phyloP scores from a whole-genome alignment of 2,113 vertebrate species.

The Typhlomys cinereus region DNA sequence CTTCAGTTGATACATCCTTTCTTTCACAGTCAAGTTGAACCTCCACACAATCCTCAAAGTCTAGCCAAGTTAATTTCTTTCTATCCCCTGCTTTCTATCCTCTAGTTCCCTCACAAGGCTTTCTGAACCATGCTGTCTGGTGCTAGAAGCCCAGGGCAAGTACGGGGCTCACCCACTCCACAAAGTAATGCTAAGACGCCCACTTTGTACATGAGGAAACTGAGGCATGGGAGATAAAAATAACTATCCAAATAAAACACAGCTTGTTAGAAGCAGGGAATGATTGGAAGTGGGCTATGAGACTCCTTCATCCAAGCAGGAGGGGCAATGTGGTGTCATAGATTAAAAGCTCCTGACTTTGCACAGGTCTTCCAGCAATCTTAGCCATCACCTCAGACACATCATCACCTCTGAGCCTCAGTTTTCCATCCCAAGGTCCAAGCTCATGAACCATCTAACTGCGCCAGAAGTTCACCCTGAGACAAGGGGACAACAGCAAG shows the following conservation, averaged over 20 bases:
- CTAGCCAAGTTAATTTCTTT: not conserved
- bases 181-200: not conserved
- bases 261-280: not conserved
- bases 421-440: not conserved
- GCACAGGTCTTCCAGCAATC: too few relatives aligned
- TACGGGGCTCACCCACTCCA: rapidly evolving
- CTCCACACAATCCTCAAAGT: not conserved
- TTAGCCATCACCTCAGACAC: not conserved
- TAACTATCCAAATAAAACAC: not conserved
- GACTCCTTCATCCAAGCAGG: rapidly evolving
- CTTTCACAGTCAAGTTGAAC: not conserved
- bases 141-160: not conserved
- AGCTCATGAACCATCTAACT: not conserved
- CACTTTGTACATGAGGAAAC: not conserved
- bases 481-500: not conserved
- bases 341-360: not conserved
- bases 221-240: not conserved
- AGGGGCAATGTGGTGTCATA: not conserved
- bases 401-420: not conserved
- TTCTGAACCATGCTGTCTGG: not conserved
- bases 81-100: not conserved
- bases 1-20: not conserved
- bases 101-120: not conserved
- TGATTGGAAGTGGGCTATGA: not conserved
- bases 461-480: not conserved